Evolutionary conservation across 2,797 vertebrate genomes (phyloP).

Genomic region (Florisuga fusca): DNA sequence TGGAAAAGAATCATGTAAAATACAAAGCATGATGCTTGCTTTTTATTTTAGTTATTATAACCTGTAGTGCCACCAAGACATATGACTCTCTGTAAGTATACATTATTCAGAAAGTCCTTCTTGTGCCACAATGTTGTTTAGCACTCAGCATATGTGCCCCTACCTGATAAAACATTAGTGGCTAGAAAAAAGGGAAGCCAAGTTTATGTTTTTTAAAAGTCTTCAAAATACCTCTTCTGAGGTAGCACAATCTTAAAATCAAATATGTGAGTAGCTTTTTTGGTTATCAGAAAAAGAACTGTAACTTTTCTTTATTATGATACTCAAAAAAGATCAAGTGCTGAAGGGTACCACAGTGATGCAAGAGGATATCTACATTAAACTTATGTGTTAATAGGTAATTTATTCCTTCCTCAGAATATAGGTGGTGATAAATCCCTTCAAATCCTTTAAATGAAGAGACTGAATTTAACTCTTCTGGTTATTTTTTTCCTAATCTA

Average conservation of each 20-base stretch:
- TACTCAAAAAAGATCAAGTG: not conserved
- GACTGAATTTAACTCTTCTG: not conserved
- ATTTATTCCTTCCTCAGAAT: not conserved
- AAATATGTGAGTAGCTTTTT: not conserved
- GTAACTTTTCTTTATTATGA: not conserved
- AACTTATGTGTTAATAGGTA: not conserved
- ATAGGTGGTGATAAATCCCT: not conserved
- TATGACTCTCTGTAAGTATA: not conserved
- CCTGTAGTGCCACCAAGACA: not conserved
- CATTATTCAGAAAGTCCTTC: not conserved
- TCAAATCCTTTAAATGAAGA: not conserved
- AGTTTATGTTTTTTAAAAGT: not conserved
- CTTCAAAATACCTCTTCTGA: not conserved
- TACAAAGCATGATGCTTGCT: not conserved
- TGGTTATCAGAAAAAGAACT: not conserved
- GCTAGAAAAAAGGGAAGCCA: not conserved
- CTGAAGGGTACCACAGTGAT: not conserved
- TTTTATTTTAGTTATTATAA: not conserved
- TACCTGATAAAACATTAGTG: not conserved
- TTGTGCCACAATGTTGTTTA: not conserved
- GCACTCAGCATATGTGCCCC: not conserved
- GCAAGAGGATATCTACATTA: not conserved
- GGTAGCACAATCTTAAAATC: not conserved
- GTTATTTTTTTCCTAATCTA: not conserved
- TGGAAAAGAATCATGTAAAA: not conserved